These are phyloP conservation scores for Pachydiplax longipennis DNA, from an alignment of 2,888 invertebrate species.

Conservation along the genomic window DNA sequence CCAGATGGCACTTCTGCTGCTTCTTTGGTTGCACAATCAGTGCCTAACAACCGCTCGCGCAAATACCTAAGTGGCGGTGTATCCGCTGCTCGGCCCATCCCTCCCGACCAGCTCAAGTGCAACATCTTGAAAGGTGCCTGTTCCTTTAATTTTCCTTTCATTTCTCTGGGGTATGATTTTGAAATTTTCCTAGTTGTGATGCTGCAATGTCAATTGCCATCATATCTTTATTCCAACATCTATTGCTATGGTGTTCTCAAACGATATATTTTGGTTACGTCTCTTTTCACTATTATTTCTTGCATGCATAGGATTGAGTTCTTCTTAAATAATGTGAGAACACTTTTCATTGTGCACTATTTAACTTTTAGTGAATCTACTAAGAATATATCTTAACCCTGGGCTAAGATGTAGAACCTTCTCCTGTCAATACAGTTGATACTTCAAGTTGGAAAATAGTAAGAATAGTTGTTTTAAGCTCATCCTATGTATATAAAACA, in stretches of 20 bases:
- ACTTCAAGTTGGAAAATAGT: no score
- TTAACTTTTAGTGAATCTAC: no score
- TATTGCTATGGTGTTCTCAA: background rate
- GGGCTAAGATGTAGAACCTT: no score
- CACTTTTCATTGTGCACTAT: no score
- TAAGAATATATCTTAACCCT: no score
- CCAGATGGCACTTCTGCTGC: slow-evolving; percentile 29
- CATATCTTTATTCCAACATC: background rate
- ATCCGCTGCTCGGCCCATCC: slow-evolving; percentile 68
- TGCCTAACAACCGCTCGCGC: slow-evolving; percentile 61
- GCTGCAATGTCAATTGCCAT: background rate
- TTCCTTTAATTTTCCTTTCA: slow-evolving; percentile 42
- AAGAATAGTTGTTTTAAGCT: no score
- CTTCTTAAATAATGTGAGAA: no score
- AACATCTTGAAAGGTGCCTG: slow-evolving; percentile 87
- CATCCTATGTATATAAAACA: no score
- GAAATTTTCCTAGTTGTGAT: background rate
- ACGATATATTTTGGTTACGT: background rate
- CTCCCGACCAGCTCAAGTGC: slow-evolving; percentile 91
- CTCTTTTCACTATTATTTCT: background rate
- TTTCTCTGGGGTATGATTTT: slow-evolving; percentile 10
- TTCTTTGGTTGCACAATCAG: slow-evolving; percentile 16
- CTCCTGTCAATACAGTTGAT: no score
- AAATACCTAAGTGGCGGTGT: slow-evolving; percentile 55
- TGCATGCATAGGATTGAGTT: no score